Conservation (phyloP, 2,113 vertebrate genomes). For the Onychostoma macrolepis region DNA sequence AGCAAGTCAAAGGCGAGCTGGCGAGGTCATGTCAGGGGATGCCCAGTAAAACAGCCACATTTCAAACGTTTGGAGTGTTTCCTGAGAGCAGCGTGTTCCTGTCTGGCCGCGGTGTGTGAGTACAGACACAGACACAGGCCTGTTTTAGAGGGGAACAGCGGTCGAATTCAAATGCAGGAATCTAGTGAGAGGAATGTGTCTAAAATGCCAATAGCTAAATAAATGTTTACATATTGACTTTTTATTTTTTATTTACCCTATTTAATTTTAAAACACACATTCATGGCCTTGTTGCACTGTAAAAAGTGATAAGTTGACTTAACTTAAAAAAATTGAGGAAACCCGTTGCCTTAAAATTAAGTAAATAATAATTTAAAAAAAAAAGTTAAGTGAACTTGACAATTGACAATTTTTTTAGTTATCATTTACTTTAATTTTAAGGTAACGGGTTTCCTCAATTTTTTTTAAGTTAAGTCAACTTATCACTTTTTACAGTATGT, state of each 20-base stretch:
- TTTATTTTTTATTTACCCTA: neutral
- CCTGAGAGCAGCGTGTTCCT: conserved; percentile 29
- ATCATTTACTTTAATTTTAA: no score
- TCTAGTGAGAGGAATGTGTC: neutral
- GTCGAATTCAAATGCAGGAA: neutral
- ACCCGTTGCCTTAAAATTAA: no score
- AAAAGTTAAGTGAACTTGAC: no score
- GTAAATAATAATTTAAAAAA: no score
- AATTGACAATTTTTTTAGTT: no score
- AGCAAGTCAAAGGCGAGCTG: neutral
- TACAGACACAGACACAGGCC: conserved; percentile 19
- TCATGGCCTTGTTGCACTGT: neutral
- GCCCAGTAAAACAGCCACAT: conserved; percentile 18
- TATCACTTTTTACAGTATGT: no score
- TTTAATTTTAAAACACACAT: neutral
- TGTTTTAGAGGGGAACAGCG: neutral
- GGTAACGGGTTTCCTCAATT: no score
- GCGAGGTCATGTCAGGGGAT: conserved; percentile 34
- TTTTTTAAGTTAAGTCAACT: no score
- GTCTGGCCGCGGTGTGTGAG: conserved; percentile 13
- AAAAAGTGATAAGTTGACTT: no score
- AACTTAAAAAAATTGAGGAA: no score
- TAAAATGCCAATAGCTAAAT: neutral
- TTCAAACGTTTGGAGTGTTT: conserved; percentile 16
- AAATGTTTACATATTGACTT: neutral